Base-by-base conservation (phyloP, 2,113 vertebrate genomes). In the Arothron firmamentum region DNA sequence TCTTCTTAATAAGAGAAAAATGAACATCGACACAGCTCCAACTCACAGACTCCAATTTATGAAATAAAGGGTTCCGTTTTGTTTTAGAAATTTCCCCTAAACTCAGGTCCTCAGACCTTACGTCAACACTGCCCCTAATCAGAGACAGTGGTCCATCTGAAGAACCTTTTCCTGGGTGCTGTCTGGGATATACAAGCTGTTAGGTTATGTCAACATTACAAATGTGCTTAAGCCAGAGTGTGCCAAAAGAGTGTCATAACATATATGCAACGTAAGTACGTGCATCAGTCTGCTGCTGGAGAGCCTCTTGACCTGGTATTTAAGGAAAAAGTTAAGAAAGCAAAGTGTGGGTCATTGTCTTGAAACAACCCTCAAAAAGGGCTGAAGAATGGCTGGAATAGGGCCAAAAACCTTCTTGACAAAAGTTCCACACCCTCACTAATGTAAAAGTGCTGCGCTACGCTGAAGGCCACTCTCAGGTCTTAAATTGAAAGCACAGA, bases 341-440 rank as follows among this genome's bases (percentile, higher is more conserved):
- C 74, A 69, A 62, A 72, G 48, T 45, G 55, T 16, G 70, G 43
- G 56, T 34, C 38, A 62, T 66, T 64, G 45, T 76, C 74, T 75
- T 72, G 46, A 77, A 73, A 63, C 72, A 63, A 46, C 68, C 65
- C 57, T 63, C 56, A 64, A 64, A 74, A 74, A 63, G 21, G 62
- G 38, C 10, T 51, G 31, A 75, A 69, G 71, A 85, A 70, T 67
- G 78, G 70, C 65, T 68, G 75, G 69, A 76, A 64, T 72, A 45
- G 57, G 53, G 65, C 74, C 72, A 78, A 59, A 74, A 50, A 34
- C 10, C 38, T 65, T 47, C 43, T 52, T 41, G 52, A 43, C 66
- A 43, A 57, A 56, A 56, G 52, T 55, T 48, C 56, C 1, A 16
- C 49, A 18, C 52, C 64, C 50, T n/a, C 7, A 47, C 45, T 47